A percentile compares a stretch with the other conserved stretches of the same genome.
These are phyloP conservation scores for Morone saxatilis DNA, from an alignment of 2,113 vertebrate genomes.

Conservation along the genomic window DNA sequence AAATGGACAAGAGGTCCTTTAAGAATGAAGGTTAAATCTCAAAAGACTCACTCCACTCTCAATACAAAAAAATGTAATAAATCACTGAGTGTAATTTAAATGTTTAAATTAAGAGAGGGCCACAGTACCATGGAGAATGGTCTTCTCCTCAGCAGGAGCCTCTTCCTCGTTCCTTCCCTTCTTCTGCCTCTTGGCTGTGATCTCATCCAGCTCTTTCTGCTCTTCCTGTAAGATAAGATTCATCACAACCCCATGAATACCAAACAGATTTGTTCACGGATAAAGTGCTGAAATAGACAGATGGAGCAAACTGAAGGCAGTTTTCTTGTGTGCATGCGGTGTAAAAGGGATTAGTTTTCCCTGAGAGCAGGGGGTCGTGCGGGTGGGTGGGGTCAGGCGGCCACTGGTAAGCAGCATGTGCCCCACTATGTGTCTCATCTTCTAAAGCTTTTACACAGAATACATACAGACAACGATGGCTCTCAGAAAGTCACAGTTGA, in stretches of 20 bases:
- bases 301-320: not conserved
- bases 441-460: not conserved
- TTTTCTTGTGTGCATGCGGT: not conserved
- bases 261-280: not conserved
- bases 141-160: conserved; percentile 96
- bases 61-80: not conserved
- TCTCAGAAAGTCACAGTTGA: not conserved
- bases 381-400: not conserved
- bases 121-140: conserved; percentile 93
- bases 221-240: conserved; percentile 87
- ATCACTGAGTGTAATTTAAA: not conserved
- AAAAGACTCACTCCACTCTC: not conserved
- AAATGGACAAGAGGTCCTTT: not conserved
- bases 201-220: conserved; percentile 97
- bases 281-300: not conserved
- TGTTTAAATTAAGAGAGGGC: not conserved
- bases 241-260: conserved; percentile 14
- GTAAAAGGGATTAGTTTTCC: not conserved
- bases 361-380: not conserved
- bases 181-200: conserved; percentile 97
- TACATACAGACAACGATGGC: not conserved
- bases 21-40: not conserved
- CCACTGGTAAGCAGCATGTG: not conserved
- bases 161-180: conserved; percentile 96
- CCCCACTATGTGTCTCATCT: not conserved